phyloP scores from a whole-genome alignment of 2,113 vertebrate genomes.

The Pantherophis guttatus region DNA sequence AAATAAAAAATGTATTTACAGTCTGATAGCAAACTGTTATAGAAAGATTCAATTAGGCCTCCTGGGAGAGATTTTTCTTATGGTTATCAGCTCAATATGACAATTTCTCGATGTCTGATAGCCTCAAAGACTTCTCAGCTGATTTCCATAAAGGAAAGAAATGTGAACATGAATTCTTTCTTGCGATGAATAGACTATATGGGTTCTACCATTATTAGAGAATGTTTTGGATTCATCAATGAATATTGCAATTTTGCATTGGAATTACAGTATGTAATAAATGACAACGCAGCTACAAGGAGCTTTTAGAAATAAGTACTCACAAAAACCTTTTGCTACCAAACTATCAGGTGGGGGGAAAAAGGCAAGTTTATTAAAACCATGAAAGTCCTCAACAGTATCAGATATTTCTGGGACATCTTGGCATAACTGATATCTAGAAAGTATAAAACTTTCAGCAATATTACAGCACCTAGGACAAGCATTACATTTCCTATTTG shows the following conservation, averaged over 20 bases:
- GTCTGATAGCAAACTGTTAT: not conserved
- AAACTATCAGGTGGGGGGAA: not conserved
- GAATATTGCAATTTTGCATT: not conserved
- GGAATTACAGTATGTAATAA: not conserved
- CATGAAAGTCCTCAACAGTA: not conserved
- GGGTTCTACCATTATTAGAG: not conserved
- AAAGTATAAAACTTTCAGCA: not conserved
- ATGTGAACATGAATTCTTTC: not conserved
- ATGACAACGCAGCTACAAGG: not conserved
- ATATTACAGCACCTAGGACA: not conserved
- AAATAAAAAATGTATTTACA: not conserved
- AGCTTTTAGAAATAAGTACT: not conserved
- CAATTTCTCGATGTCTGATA: not conserved
- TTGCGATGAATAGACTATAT: not conserved
- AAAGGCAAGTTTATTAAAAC: not conserved
- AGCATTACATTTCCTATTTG: accelerated
- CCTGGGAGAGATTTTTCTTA: not conserved
- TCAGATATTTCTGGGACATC: not conserved
- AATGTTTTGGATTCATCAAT: not conserved
- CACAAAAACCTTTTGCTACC: not conserved
- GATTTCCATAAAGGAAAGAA: not conserved
- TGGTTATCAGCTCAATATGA: not conserved
- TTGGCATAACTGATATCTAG: not conserved
- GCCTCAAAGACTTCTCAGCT: not conserved
- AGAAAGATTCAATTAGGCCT: not conserved